Evolutionary conservation across 2,113 vertebrate species (phyloP), one percentile per base, ranked within the genome.

Genomic region (Heterochromis multidens): DNA sequence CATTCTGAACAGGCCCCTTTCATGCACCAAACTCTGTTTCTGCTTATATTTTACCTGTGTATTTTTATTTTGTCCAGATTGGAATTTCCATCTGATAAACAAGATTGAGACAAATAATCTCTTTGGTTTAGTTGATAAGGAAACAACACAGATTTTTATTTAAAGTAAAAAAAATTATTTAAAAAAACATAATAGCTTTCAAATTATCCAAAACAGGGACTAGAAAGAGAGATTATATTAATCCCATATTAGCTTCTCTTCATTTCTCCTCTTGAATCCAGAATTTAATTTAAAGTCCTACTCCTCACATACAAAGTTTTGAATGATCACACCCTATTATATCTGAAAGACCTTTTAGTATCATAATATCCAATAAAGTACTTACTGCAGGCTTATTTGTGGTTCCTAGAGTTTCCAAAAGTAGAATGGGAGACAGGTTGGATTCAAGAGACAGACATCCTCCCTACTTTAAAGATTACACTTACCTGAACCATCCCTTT

Each of bases 31-130:
- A 65, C 37, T 37, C 60, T 40, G 57, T 79, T 83, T 67, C 46
- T 79, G 49, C 33, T 27, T 35, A 27, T 33, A 17, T 81, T 87
- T 80, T 21, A 85, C 59, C 19, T 79, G 23, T 46, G 43, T 13
- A 16, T 43, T 37, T 52, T 6, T 65, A 57, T n/a, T 62, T 49
- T 54, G 23, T 74, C 27, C 46, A 61, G 27, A 31, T 77, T 37
- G 14, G 27, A 23, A 3, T 84, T 60, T 49, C 56, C 14, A 10
- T 40, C 12, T n/a, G 4, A 9, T 21, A 27, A 27, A 46, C 13
- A 81, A n/a, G 2, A 4, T 0, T 9, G 2, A 21, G 59, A 43
- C 52, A 54, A 54, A 84, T 59, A 54, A 31, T 77, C 29, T 76
- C 5, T 14, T 14, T 57, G 43, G n/a, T 59, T 49, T 19, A 67